A percentile compares a stretch with the other conserved stretches of the same genome.
Conservation (phyloP, 2,113 vertebrate genomes). For the Dasyprocta punctata region DNA sequence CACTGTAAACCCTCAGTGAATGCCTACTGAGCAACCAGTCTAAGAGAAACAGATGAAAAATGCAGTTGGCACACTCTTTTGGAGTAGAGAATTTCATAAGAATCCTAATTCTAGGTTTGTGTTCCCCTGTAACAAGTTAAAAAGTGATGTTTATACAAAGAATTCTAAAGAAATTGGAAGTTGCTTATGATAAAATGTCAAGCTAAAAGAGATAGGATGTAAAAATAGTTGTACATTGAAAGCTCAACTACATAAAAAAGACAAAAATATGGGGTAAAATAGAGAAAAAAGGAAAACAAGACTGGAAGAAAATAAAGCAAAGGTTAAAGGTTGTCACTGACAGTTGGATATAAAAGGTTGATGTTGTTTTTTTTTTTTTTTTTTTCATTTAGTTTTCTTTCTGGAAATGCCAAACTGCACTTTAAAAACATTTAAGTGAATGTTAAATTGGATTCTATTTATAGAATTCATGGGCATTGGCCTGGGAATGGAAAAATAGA, state of each 20-base stretch:
- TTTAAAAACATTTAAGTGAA: slow-evolving; percentile 61
- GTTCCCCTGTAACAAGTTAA: slow-evolving; percentile 46
- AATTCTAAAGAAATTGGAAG: slow-evolving; percentile 62
- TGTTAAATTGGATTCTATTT: slow-evolving; percentile 51
- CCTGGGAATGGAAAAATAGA: background rate
- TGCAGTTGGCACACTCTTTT: background rate
- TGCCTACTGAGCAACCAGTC: background rate
- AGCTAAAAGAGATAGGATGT: slow-evolving; percentile 57
- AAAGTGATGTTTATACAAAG: slow-evolving; percentile 44
- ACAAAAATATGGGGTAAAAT: slow-evolving; percentile 39
- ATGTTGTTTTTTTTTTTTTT: background rate
- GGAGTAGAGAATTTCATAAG: slow-evolving; percentile 36
- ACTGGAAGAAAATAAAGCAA: slow-evolving; percentile 44
- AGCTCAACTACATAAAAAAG: slow-evolving; percentile 49
- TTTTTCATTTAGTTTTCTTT: slow-evolving; percentile 58
- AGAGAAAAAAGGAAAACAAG: slow-evolving; percentile 36
- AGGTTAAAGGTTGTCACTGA: slow-evolving; percentile 50
- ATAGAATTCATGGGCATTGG: slow-evolving; percentile 16
- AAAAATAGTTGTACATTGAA: slow-evolving; percentile 58
- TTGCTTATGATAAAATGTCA: slow-evolving; percentile 69
- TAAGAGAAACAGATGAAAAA: slow-evolving; percentile 23
- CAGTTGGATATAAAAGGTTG: background rate
- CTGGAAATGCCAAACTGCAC: slow-evolving; percentile 56
- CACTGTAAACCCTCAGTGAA: background rate
- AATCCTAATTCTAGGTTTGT: slow-evolving; percentile 45